Evolutionary conservation across 2,797 vertebrate genomes (phyloP).

Genomic region (Furcifer pardalis): DNA sequence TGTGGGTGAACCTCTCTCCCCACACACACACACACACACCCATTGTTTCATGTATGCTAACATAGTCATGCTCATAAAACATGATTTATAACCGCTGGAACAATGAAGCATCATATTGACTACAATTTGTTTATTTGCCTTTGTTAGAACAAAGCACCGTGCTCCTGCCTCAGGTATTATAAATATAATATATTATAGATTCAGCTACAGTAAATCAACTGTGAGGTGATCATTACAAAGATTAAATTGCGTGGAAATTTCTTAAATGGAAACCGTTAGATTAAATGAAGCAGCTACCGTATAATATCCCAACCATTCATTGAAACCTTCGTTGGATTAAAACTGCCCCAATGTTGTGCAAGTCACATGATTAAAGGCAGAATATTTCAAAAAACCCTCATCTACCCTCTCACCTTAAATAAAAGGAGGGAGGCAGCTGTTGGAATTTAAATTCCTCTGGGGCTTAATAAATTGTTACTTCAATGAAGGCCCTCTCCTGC

Average conservation of each 20-base stretch:
- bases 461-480: slow-evolving; percentile 77
- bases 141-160: slow-evolving; percentile 25
- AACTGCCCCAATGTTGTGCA: slow-evolving; percentile 68
- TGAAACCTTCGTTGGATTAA: slow-evolving; percentile 75
- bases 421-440: slow-evolving; percentile 22
- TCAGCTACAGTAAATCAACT: slow-evolving; percentile 68
- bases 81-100: slow-evolving; percentile 54
- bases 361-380: slow-evolving; percentile 71
- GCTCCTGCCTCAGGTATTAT: slow-evolving; percentile 47
- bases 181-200: slow-evolving; percentile 60
- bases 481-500: slow-evolving; percentile 60
- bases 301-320: slow-evolving; percentile 67
- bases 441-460: slow-evolving; percentile 69
- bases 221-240: slow-evolving; percentile 76
- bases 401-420: slow-evolving; percentile 26
- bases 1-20: too few species aligned
- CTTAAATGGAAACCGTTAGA: slow-evolving; percentile 76
- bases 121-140: slow-evolving; percentile 29
- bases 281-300: slow-evolving; percentile 76
- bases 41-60: neutral
- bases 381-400: slow-evolving; percentile 50
- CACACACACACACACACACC: too few species aligned
- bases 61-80: slow-evolving; percentile 46
- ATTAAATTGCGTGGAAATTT: slow-evolving; percentile 79
- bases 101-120: slow-evolving; percentile 55